Evolutionary conservation across 2,888 invertebrate species (phyloP), one percentile per base, ranked within the genome.

Genomic region (Drosophila basisetae): DNA sequence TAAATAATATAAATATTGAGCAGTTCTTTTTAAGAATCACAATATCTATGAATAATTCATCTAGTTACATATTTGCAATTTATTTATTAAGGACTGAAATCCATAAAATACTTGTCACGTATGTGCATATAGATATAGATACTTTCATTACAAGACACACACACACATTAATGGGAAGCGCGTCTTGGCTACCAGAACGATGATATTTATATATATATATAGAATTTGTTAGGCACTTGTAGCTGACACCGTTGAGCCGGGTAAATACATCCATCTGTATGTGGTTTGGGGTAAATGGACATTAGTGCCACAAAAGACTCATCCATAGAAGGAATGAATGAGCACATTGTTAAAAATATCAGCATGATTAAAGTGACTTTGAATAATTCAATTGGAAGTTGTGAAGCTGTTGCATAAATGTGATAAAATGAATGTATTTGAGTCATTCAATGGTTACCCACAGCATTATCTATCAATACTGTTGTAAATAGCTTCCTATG

Each of bases 291-390:
- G 28, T 52, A 68, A 82, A 73, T 70, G 77, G 82, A 81, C 82
- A 84, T 84, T 86, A 84, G 78, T 70, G 80, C 47, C 61, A 80
- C 56, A 39, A 68, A 60, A 70, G 52, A 69, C 61, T 68, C 69
- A 70, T 60, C 62, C 64, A 63, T 25, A 66, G 50, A 59, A 30
- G 56, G 30, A 16, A 56, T 54, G 83, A 61, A 80, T 86, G 89
- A 89, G 70, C 78, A 78, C 89, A 86, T 82, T 86, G 82, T 89
- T 85, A 78, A 86, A 85, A 89, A 85, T 89, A 85, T 85, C 87
- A 80, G 31, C 72, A 82, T 89, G 80, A 85, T 85, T 85, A 85
- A 85, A 85, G 76, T 89, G 89, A 82, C 84, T 84, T 85, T 89
- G 89, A 85, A 87, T 86, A 86, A 89, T 89, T 82, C 86, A 85